Evolutionary conservation across 2,113 vertebrate species (phyloP).

Genomic region (Nesoenas mayeri): DNA sequence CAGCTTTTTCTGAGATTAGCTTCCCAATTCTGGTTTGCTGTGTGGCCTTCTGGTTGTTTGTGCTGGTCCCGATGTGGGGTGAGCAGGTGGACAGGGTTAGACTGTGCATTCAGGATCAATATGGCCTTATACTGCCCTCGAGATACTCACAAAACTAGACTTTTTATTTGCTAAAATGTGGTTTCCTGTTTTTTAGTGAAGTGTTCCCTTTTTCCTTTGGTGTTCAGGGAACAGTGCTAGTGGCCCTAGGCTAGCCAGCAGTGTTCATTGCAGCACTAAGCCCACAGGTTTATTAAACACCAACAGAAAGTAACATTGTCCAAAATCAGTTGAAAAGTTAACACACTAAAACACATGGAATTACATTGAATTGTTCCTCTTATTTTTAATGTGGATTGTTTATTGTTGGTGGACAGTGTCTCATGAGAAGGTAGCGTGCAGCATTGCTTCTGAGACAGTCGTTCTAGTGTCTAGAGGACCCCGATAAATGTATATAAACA

Average conservation of each 20-base stretch:
- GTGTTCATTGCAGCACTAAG: not conserved
- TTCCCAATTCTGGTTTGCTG: not conserved
- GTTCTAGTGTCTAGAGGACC: not conserved
- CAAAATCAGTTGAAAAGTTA: not conserved
- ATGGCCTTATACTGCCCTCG: not conserved
- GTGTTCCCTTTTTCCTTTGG: not conserved
- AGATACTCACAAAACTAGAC: not conserved
- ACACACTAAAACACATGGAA: not conserved
- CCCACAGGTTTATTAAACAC: not conserved
- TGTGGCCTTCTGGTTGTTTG: slow-evolving; percentile 7
- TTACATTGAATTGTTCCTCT: not conserved
- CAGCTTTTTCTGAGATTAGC: not conserved
- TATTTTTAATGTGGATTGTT: not conserved
- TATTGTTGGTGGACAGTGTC: not conserved
- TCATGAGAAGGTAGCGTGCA: not conserved
- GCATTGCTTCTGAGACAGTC: not conserved
- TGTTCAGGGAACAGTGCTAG: not conserved
- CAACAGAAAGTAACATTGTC: not conserved
- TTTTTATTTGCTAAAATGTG: slow-evolving; percentile 19
- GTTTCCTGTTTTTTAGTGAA: slow-evolving; percentile 35
- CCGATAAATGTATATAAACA: not conserved
- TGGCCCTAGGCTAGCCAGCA: not conserved
- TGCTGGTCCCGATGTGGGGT: not conserved
- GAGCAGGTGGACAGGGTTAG: not conserved
- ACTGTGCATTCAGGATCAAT: not conserved